phyloP scores from a whole-genome alignment of 2,797 vertebrate species.

The Oreochromis grahami region DNA sequence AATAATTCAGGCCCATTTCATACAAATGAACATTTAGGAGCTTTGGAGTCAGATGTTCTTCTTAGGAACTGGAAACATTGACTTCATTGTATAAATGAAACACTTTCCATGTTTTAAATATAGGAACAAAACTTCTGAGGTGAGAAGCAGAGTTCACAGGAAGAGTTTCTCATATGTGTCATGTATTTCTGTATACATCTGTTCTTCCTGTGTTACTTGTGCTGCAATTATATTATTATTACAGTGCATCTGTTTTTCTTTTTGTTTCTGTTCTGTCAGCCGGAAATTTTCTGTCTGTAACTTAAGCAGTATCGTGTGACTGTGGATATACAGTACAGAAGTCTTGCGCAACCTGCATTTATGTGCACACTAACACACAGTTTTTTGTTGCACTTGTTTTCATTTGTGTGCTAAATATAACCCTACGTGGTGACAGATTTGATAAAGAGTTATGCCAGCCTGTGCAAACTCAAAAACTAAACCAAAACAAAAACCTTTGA shows the following conservation, averaged over 20 bases:
- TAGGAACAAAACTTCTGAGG: not conserved
- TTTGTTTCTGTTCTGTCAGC: not conserved
- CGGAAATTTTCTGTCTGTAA: not conserved
- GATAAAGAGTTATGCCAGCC: not conserved
- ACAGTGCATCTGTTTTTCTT: not conserved
- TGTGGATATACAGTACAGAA: not conserved
- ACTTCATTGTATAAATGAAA: not conserved
- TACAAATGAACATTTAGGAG: not conserved
- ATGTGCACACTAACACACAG: not conserved
- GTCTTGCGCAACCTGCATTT: not conserved
- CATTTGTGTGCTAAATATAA: not conserved
- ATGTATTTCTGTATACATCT: not conserved
- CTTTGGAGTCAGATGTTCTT: not conserved
- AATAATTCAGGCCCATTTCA: not conserved
- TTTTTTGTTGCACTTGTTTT: not conserved
- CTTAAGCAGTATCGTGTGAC: not conserved
- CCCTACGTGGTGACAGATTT: too few relatives aligned
- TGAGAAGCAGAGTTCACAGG: not conserved
- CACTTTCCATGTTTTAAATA: not conserved
- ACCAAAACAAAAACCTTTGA: not conserved
- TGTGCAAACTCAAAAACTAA: not conserved
- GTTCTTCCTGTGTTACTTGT: not conserved
- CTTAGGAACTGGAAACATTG: not conserved
- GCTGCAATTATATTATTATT: not conserved
- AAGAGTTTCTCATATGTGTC: not conserved